Evolutionary conservation across 2,797 vertebrate genomes (phyloP).

Genomic region (Carcharodon carcharias): DNA sequence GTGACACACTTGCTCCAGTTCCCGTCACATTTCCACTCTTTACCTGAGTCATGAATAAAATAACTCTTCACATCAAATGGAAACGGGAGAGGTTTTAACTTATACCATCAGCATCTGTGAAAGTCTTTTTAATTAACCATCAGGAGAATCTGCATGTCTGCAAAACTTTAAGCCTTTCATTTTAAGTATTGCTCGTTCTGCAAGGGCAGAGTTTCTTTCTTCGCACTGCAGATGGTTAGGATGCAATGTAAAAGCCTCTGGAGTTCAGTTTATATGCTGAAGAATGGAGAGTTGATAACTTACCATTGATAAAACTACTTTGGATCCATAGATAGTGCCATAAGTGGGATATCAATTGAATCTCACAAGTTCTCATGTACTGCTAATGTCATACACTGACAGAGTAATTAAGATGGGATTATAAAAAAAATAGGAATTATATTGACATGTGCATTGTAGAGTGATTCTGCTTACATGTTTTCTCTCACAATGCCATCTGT

Average conservation of each 20-base stretch:
- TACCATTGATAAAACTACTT: not conserved
- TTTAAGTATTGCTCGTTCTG: not conserved
- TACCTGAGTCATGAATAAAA: not conserved
- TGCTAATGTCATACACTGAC: not conserved
- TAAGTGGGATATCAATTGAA: slow-evolving; percentile 21
- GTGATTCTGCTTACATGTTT: not conserved
- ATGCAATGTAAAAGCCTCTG: not conserved
- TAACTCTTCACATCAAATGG: not conserved
- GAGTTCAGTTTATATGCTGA: not conserved
- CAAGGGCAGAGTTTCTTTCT: not conserved
- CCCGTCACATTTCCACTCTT: not conserved
- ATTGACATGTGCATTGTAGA: not conserved
- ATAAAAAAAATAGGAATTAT: not conserved
- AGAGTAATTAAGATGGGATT: not conserved
- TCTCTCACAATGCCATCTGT: slow-evolving; percentile 8
- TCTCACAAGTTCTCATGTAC: not conserved
- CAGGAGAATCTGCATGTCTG: not conserved
- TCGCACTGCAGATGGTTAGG: too few species aligned
- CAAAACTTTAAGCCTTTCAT: not conserved
- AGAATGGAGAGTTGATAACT: not conserved
- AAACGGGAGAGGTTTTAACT: not conserved
- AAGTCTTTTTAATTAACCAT: not conserved
- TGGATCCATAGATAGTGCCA: not conserved
- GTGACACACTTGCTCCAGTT: not conserved
- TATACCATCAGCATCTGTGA: not conserved